Evolutionary conservation across 2,797 vertebrate genomes (phyloP).

Genomic region (Odontamblyopus rebecca): DNA sequence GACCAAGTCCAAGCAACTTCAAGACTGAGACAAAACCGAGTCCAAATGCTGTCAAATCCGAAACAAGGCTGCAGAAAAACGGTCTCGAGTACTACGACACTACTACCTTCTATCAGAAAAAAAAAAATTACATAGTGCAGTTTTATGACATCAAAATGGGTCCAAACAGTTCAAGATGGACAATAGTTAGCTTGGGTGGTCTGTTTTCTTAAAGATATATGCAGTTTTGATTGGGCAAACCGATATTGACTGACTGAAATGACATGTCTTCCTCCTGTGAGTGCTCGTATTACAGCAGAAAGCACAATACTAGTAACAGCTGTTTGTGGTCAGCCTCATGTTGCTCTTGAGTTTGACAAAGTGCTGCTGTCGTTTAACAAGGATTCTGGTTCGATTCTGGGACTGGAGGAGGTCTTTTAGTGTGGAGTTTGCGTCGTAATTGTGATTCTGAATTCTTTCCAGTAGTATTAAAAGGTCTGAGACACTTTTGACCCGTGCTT

Average conservation of each 20-base stretch:
- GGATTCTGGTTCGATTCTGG: neutral
- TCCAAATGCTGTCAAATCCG: too few relatives aligned
- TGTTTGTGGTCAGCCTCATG: neutral
- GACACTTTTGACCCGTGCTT: neutral
- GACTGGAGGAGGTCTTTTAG: neutral
- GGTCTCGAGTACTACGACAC: too few relatives aligned
- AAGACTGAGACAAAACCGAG: too few relatives aligned
- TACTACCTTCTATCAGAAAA: too few relatives aligned
- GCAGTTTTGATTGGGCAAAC: neutral
- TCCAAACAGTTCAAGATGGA: neutral
- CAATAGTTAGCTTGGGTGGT: neutral
- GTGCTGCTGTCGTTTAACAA: neutral
- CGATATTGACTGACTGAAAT: neutral
- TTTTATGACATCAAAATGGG: neutral
- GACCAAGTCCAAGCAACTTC: too few relatives aligned
- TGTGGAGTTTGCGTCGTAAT: neutral
- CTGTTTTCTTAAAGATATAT: neutral
- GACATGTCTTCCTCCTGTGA: neutral
- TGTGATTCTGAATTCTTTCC: neutral
- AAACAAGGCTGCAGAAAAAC: too few relatives aligned
- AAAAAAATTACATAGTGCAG: neutral
- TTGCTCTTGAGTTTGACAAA: neutral
- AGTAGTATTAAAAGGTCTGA: neutral
- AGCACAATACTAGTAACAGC: neutral
- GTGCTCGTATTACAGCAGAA: neutral